These are phyloP conservation scores for Siphlonurus alternatus DNA, from an alignment of 2,888 invertebrate genomes.

Conservation along the genomic window DNA sequence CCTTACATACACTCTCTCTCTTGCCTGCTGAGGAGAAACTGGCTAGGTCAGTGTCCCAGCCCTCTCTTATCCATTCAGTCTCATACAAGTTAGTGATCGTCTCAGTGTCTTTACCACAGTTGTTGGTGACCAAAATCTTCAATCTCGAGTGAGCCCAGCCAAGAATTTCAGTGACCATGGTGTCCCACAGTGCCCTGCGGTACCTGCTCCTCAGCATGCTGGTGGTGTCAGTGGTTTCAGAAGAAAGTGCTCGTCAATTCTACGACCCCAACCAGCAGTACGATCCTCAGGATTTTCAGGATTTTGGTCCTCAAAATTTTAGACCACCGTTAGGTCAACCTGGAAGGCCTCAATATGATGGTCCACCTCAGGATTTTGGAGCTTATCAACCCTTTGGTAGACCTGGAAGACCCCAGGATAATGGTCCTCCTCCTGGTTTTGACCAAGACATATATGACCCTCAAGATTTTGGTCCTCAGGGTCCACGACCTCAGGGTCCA, in stretches of 20 bases:
- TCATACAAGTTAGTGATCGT: neutral
- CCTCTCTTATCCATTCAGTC: too few species aligned
- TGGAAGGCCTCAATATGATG: neutral
- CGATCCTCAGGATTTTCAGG: too few species aligned
- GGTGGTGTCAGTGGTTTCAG: too few species aligned
- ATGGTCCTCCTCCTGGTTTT: too few species aligned
- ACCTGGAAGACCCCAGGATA: neutral
- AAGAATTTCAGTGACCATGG: neutral
- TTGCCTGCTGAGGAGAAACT: neutral
- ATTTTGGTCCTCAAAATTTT: neutral
- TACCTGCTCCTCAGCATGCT: neutral
- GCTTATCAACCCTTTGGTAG: neutral
- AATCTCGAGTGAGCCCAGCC: neutral
- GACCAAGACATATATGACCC: neutral
- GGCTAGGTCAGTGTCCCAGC: neutral
- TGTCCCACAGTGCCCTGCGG: too few species aligned
- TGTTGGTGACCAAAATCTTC: neutral
- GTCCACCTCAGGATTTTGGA: neutral
- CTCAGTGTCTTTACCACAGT: neutral
- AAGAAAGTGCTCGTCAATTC: neutral
- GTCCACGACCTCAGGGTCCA: neutral
- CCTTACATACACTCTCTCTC: neutral
- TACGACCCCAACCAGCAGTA: neutral
- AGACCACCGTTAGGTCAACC: too few species aligned
- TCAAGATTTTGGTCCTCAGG: neutral